Conservation (phyloP, 2,113 vertebrate species). For the Apus apus region DNA sequence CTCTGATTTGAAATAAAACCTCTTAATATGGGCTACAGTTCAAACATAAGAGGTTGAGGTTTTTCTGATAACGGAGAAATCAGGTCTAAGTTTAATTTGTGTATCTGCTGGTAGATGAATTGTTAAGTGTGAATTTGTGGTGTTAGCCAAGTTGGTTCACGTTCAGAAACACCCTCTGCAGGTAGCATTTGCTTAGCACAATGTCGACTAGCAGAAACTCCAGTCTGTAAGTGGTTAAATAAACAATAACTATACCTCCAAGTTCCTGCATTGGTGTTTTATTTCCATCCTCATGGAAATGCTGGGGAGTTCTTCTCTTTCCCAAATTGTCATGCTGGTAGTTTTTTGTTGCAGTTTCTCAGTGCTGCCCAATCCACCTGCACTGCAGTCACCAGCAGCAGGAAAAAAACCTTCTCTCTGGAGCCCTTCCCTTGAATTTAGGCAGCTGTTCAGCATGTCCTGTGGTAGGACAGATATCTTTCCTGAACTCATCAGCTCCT, state of each 20-base stretch:
- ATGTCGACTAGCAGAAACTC: background rate
- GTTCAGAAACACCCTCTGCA: background rate
- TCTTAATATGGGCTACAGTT: no score
- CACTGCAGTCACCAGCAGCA: conserved; percentile 33
- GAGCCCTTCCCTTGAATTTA: background rate
- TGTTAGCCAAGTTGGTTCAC: background rate
- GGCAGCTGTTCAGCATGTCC: background rate
- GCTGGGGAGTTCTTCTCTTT: background rate
- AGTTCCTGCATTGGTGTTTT: background rate
- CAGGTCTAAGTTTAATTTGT: no score
- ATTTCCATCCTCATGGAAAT: background rate
- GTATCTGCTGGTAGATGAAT: no score
- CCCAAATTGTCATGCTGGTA: background rate
- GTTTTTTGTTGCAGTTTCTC: conserved; percentile 7
- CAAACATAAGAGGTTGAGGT: no score
- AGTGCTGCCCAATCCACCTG: background rate
- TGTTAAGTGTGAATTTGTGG: background rate
- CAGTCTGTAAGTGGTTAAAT: background rate
- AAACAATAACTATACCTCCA: background rate
- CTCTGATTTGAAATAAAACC: no score
- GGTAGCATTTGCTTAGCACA: background rate
- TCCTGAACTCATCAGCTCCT: background rate
- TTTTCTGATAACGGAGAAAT: no score
- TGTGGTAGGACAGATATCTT: background rate
- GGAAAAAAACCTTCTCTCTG: background rate